Evolutionary conservation across 2,797 vertebrate genomes (phyloP).

Genomic region (Crenichthys baileyi): DNA sequence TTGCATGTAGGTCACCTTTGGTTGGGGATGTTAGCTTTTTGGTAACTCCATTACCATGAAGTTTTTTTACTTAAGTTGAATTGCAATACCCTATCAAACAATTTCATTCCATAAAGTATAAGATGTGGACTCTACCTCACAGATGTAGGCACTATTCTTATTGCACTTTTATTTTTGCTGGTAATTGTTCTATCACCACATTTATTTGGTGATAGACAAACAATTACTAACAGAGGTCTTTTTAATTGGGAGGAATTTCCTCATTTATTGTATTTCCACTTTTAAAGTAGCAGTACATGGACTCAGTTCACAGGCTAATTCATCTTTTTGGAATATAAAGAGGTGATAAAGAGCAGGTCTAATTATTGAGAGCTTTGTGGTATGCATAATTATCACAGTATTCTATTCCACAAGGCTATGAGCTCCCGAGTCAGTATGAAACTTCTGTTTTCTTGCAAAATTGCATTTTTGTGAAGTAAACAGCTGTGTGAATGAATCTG

Average conservation of each 20-base stretch:
- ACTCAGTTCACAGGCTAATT: neutral
- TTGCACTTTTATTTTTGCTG: neutral
- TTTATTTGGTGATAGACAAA: neutral
- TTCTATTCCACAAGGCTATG: neutral
- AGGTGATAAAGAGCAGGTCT: conserved; percentile 7
- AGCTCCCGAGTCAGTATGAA: neutral
- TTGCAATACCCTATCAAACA: no score
- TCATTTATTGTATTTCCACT: neutral
- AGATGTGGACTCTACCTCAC: no score
- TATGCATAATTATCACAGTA: neutral
- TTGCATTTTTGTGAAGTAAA: neutral
- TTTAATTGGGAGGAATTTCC: neutral
- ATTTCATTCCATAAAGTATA: no score
- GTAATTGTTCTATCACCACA: no score
- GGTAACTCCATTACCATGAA: no score
- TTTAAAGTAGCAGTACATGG: neutral
- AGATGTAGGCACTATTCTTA: no score
- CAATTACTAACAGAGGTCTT: neutral
- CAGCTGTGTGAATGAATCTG: neutral
- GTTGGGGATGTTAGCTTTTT: neutral
- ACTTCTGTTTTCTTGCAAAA: neutral
- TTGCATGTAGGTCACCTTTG: neutral
- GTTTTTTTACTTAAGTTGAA: no score
- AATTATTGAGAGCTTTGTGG: conserved; percentile 7
- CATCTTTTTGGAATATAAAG: neutral